Conservation (phyloP, 2,888 invertebrate species). For the Nephrotoma appendiculata region DNA sequence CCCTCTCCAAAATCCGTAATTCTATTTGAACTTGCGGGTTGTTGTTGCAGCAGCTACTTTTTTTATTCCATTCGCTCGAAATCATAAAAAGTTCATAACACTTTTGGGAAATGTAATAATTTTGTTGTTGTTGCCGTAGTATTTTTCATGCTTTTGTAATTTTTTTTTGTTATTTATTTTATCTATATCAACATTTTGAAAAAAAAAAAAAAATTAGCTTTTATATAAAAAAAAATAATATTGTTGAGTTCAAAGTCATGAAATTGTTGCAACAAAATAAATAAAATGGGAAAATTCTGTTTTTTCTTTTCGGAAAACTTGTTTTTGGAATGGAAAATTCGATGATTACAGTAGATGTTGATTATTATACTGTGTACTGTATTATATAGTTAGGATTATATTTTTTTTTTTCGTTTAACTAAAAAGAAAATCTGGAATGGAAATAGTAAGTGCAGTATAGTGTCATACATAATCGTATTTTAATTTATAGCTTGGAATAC, state of each 20-base stretch:
- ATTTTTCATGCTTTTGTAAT: background rate
- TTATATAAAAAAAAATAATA: background rate
- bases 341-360: background rate
- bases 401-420: background rate
- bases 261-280: background rate
- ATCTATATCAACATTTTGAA: background rate
- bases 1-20: background rate
- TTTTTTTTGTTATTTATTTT: background rate
- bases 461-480: background rate
- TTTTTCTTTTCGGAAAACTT: background rate
- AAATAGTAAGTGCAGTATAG: background rate
- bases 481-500: background rate
- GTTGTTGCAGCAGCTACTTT: background rate
- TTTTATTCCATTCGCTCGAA: background rate
- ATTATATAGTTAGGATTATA: background rate
- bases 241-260: background rate
- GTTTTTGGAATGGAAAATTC: background rate
- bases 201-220: background rate
- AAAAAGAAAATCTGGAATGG: background rate
- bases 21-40: background rate
- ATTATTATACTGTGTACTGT: background rate
- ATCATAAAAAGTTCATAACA: conserved; percentile 6
- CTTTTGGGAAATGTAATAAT: background rate
- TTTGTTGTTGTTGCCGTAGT: background rate
- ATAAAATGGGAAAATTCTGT: background rate